phyloP scores from a whole-genome alignment of 2,797 vertebrate species.

The Neosilurus hyrtlii region DNA sequence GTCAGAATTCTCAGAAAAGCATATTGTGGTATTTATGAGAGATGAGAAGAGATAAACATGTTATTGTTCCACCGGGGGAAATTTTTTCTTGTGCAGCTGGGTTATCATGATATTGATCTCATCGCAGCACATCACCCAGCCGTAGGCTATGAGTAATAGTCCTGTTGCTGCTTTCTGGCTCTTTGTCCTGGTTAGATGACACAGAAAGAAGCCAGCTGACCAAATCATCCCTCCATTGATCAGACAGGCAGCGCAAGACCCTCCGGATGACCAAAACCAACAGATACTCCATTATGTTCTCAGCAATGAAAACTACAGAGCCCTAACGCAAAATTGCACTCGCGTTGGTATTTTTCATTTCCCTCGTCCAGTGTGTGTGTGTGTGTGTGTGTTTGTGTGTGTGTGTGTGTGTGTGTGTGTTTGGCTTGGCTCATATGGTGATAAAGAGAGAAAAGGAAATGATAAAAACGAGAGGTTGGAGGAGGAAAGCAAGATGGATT shows the following conservation, averaged over 20 bases:
- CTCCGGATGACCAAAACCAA: conserved; percentile 48
- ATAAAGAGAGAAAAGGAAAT: conserved; percentile 17
- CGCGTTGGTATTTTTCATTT: conserved; percentile 1
- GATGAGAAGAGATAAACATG: not conserved
- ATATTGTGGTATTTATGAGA: not conserved
- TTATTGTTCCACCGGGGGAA: not conserved
- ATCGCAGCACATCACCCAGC: not conserved
- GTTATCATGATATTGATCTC: conserved; percentile 22
- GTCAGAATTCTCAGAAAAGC: not conserved
- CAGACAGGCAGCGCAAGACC: not conserved
- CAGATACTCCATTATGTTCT: conserved; percentile 50
- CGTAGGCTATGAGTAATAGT: conserved; percentile 11
- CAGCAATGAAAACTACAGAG: conserved; percentile 49
- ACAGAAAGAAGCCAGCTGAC: not conserved
- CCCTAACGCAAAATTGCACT: conserved; percentile 26
- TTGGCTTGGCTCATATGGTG: conserved; percentile 21
- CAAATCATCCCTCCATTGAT: conserved; percentile 7
- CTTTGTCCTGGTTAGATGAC: conserved; percentile 35
- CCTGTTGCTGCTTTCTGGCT: conserved; percentile 30
- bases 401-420: not conserved
- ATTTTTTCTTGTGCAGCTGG: conserved; percentile 1
- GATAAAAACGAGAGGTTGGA: conserved; percentile 17
- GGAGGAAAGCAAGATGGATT: conserved; percentile 45
- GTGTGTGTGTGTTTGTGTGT: no score
- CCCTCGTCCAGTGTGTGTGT: not conserved